Percentiles rank a stretch among this genome's conserved stretches.
Evolutionary conservation across 2,113 vertebrate species (phyloP).

Genomic region (Meriones unguiculatus): DNA sequence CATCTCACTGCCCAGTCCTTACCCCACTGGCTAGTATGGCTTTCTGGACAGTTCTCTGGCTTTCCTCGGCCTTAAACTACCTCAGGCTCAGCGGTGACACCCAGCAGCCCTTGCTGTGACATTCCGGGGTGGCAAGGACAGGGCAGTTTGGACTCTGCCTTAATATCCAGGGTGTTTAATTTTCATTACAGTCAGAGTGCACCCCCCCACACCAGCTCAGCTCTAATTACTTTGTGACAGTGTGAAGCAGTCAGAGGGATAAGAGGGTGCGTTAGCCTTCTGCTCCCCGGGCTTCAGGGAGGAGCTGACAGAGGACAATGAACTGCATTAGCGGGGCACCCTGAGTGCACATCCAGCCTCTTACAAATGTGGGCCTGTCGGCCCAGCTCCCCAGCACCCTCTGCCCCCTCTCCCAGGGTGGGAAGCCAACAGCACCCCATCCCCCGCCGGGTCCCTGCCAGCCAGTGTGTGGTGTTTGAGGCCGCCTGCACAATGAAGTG

Average conservation of each 20-base stretch:
- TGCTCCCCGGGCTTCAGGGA: not conserved
- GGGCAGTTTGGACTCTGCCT: not conserved
- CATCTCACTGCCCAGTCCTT: not conserved
- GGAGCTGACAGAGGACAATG: not conserved
- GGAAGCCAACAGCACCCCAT: not conserved
- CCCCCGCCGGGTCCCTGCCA: not conserved
- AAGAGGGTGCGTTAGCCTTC: not conserved
- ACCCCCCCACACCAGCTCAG: not conserved
- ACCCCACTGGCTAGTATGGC: not conserved
- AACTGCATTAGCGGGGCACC: not conserved
- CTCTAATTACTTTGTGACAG: conserved; percentile 16
- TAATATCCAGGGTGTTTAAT: conserved; percentile 19
- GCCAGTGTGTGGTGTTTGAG: not conserved
- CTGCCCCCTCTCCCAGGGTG: not conserved
- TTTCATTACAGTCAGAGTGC: not conserved
- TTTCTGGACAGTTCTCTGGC: conserved; percentile 35
- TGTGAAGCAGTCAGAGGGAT: accelerated
- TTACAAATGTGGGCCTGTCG: not conserved
- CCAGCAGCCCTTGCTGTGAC: conserved; percentile 46
- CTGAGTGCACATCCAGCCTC: accelerated
- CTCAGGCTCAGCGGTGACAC: not conserved
- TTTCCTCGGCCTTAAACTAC: not conserved
- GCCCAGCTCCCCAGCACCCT: accelerated
- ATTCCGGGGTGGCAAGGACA: conserved; percentile 5
- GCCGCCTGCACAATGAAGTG: conserved; percentile 1